Percentiles rank a stretch among this genome's conserved stretches.
These are phyloP conservation scores for Ceramica pisi DNA, from an alignment of 2,888 invertebrate species.

Conservation along the genomic window DNA sequence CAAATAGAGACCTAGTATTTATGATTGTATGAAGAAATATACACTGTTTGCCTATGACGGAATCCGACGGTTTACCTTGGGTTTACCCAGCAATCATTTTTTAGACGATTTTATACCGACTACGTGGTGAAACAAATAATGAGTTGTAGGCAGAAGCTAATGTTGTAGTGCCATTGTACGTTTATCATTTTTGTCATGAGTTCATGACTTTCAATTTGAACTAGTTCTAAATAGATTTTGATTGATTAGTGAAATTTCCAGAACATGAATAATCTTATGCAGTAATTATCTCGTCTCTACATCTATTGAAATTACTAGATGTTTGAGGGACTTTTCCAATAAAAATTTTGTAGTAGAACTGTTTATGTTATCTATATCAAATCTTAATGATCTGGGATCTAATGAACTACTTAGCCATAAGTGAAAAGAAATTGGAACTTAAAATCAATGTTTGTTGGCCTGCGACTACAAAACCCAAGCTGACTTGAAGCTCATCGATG, in stretches of 20 bases:
- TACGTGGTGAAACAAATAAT: conserved; percentile 6
- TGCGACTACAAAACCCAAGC: too few relatives aligned
- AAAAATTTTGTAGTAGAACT: too few relatives aligned
- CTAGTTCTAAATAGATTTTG: conserved; percentile 7
- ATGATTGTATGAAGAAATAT: conserved; percentile 34
- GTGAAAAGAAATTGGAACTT: too few relatives aligned
- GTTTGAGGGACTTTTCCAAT: not conserved
- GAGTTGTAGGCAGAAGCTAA: conserved; percentile 2
- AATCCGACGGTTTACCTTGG: conserved; percentile 16
- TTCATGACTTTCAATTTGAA: conserved; percentile 16
- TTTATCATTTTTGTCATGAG: not conserved
- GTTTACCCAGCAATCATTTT: conserved; percentile 12
- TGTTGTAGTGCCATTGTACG: not conserved
- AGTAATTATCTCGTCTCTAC: not conserved
- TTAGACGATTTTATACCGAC: conserved; percentile 2
- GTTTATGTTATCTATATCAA: not conserved
- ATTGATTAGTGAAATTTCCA: not conserved
- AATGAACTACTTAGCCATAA: too few relatives aligned
- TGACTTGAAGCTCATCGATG: too few relatives aligned
- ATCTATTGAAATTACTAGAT: not conserved
- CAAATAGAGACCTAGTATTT: conserved; percentile 29
- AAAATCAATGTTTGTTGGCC: too few relatives aligned
- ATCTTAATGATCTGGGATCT: too few relatives aligned
- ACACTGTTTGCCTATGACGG: conserved; percentile 16
- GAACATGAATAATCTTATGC: not conserved